Evolutionary conservation across 2,888 invertebrate species (phyloP), one percentile per base, ranked within the genome.

Genomic region (Caenorhabditis sp.): DNA sequence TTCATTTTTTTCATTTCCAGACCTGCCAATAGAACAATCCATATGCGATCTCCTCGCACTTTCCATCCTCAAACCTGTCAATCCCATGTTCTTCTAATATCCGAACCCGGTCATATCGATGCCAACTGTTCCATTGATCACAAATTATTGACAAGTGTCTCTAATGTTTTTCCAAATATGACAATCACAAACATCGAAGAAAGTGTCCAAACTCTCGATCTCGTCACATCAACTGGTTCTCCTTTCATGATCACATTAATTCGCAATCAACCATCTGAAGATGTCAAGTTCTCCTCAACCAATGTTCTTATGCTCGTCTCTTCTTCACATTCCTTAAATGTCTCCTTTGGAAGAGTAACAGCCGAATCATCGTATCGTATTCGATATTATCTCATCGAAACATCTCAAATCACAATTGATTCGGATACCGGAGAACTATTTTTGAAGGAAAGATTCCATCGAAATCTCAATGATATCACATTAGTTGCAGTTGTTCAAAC

Each of bases 281-380:
- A 70, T 26, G 69, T 70, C 14, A 66, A 50, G n/a, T 74, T 74
- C 31, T 36, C 66, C 2, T 63, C 69, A 53, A 53, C 53, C 10
- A 57, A 52, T 31, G 62, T 70, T 5, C 52, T 70, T 17, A 74
- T 74, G 74, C 63, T 74, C 21, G 57, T 74, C 0, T 74, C 74
- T 1, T 69, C 69, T 0, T 50, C 62, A 3, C 74, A 74, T 58
- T 1, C 10, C 20, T 8, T 58, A 20, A 50, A 63, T 0, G 12
- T 61, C 5, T 75, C 76, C 17, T 77, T 79, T 38, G 79, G 79
- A 10, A 52, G 77, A 50, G 71, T 79, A 0, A 70, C 77, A 1
- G 79, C 79, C 7, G 75, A 79, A 38, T 70, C 79, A 8, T 43
- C 38, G 1, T 64, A 65, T 12, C 65, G 69, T 1, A 58, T 77